These are phyloP conservation scores for Hipposideros armiger DNA, from an alignment of 2,113 vertebrate species.

Conservation along the genomic window DNA sequence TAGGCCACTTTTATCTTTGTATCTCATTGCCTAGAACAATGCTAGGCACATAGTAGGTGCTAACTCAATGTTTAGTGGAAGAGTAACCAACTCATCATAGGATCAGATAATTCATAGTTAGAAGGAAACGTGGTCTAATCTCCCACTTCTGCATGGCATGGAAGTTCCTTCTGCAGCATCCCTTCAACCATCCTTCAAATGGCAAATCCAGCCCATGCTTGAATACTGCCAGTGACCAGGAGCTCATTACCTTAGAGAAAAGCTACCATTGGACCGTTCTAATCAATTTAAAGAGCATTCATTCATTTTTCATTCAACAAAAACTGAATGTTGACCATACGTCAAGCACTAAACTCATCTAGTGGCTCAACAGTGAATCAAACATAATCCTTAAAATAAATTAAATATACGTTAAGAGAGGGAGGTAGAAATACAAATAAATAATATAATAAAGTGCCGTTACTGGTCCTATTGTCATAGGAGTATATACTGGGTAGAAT, in stretches of 20 bases:
- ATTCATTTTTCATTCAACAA: constrained; percentile 59
- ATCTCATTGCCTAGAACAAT: constrained; percentile 7
- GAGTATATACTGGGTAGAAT: background rate
- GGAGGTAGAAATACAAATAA: background rate
- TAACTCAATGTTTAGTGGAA: constrained; percentile 33
- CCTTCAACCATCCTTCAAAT: background rate
- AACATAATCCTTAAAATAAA: constrained; percentile 8
- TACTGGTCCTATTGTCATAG: background rate
- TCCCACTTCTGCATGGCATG: constrained; percentile 1
- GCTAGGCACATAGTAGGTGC: background rate
- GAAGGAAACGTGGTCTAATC: background rate
- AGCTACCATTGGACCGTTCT: background rate
- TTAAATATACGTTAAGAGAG: background rate
- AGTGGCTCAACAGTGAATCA: constrained; percentile 18
- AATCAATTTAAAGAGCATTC: background rate
- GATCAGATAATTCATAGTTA: background rate
- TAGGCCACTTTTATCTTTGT: background rate
- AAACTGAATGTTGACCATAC: constrained; percentile 23
- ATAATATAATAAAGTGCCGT: background rate
- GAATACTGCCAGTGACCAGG: constrained; percentile 16
- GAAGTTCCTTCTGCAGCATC: constrained; percentile 2
- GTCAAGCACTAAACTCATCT: background rate
- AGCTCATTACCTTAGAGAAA: background rate
- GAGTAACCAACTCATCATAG: background rate
- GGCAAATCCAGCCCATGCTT: background rate